Conservation (phyloP, 2,797 vertebrate genomes). For the Acanthiza pusilla region DNA sequence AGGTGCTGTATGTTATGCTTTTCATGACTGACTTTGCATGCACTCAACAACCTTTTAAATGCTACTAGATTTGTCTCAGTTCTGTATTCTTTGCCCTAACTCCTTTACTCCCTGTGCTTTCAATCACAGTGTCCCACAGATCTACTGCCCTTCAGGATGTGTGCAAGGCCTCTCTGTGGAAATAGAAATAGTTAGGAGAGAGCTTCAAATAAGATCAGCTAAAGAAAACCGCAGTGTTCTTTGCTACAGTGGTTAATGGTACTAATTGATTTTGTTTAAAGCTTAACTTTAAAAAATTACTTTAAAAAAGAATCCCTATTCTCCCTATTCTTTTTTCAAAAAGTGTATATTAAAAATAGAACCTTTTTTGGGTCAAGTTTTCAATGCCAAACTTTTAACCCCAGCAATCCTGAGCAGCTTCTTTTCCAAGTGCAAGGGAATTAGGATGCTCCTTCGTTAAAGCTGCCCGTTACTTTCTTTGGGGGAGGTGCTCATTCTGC, state of each 20-base stretch:
- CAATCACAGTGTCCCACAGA: background rate
- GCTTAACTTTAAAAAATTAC: background rate
- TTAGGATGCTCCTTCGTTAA: background rate
- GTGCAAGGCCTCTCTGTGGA: background rate
- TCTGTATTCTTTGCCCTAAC: background rate
- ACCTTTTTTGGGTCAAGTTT: rapidly evolving
- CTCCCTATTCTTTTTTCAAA: background rate
- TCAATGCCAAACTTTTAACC: background rate
- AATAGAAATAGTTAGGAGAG: background rate
- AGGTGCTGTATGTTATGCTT: background rate
- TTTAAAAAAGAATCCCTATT: background rate
- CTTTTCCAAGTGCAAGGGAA: background rate
- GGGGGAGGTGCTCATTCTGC: background rate
- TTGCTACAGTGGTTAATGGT: background rate
- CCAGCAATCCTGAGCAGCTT: rapidly evolving
- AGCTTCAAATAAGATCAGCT: background rate
- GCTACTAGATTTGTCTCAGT: too few species aligned
- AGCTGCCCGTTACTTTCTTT: background rate
- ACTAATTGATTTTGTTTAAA: background rate
- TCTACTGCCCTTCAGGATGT: background rate
- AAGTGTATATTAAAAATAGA: background rate
- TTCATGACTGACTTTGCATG: background rate
- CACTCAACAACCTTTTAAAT: background rate
- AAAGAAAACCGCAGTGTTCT: background rate
- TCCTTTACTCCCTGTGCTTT: background rate